Evolutionary conservation across 2,888 invertebrate genomes (phyloP).

Genomic region (Orthosia gothica): DNA sequence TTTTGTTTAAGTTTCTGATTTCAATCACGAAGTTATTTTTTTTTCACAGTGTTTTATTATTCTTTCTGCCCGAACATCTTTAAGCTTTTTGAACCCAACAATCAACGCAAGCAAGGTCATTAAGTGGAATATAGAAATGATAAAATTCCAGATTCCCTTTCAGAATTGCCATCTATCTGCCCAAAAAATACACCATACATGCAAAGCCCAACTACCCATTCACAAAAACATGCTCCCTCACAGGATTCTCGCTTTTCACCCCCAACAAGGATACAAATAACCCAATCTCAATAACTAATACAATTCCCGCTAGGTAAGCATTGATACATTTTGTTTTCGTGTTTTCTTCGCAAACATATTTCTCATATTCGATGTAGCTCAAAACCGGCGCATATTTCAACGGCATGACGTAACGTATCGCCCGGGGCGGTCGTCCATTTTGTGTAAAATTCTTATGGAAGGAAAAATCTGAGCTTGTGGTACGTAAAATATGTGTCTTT

Average conservation of each 20-base stretch:
- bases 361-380: constrained; percentile 49
- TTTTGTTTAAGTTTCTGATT: too few relatives aligned
- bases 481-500: constrained; percentile 9
- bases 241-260: neutral
- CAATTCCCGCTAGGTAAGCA: constrained; percentile 42
- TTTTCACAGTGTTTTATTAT: too few relatives aligned
- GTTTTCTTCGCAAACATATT: constrained; percentile 58
- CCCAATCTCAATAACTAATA: constrained; percentile 38
- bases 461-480: constrained; percentile 32
- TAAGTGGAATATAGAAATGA: too few relatives aligned
- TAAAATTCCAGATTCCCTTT: too few relatives aligned
- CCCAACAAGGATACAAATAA: constrained; percentile 31
- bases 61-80: too few relatives aligned
- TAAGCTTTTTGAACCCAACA: too few relatives aligned
- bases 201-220: neutral
- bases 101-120: too few relatives aligned
- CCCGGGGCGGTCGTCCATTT: constrained; percentile 43
- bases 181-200: too few relatives aligned
- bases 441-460: constrained; percentile 33
- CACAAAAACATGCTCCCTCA: neutral
- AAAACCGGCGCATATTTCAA: constrained; percentile 49
- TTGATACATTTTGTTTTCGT: constrained; percentile 54
- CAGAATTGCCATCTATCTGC: too few relatives aligned
- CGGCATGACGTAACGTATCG: constrained; percentile 32
- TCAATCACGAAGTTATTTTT: too few relatives aligned